A percentile compares a stretch with the other conserved stretches of the same genome.
Evolutionary conservation across 2,113 vertebrate species (phyloP).

Genomic region (Anser brachyrhynchus): DNA sequence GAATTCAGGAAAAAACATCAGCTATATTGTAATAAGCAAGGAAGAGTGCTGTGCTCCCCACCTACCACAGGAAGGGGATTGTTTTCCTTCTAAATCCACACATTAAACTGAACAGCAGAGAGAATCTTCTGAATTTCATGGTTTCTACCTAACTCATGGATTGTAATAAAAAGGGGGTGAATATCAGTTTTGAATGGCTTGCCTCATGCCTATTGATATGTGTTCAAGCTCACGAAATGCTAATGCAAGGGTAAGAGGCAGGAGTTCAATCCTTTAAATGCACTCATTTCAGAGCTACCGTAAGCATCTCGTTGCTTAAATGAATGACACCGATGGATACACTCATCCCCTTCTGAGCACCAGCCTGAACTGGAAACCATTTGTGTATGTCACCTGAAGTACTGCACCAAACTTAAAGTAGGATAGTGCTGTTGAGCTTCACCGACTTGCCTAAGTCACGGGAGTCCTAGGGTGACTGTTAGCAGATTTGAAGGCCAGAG

Average conservation of each 20-base stretch:
- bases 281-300: not conserved
- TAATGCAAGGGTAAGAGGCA: not conserved
- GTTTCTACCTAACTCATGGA: not conserved
- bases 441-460: not conserved
- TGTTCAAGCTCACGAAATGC: not conserved
- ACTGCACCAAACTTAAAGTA: not conserved
- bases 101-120: not conserved
- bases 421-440: not conserved
- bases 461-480: not conserved
- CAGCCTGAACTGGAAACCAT: not conserved
- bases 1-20: not conserved
- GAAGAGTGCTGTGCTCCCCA: fast-evolving
- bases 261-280: not conserved
- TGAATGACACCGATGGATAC: not conserved
- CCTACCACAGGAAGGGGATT: not conserved
- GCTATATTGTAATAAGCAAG: not conserved
- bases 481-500: not conserved
- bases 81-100: not conserved
- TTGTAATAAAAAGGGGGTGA: not conserved
- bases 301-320: not conserved
- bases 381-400: not conserved
- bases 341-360: not conserved
- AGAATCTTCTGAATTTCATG: not conserved
- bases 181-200: not conserved
- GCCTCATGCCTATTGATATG: not conserved